Base-by-base conservation (phyloP, 1,140 invertebrate species). In the Ridgeia piscesae region DNA sequence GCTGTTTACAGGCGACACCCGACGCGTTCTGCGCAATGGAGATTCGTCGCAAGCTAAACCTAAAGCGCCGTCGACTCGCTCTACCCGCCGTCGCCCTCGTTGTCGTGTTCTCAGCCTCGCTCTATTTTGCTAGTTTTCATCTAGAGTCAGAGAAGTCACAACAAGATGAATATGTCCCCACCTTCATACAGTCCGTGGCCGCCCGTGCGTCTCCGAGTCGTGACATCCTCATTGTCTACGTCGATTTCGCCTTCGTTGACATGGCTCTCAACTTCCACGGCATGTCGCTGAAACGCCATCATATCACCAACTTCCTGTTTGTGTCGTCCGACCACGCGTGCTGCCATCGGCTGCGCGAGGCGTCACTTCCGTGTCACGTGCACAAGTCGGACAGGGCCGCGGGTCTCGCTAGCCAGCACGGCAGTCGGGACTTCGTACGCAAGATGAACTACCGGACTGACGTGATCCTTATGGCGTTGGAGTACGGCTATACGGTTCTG, bases 361-460 rank as follows among this genome's bases (percentile, higher is more conserved):
- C 34, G 27, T 11, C 8, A 27, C 89, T 93, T 89, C 92, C 89
- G 21, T 93, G 93, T 35, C 88, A 58, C 34, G 21, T 48, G 31
- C 92, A 93, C 89, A 91, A 58, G 58, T 77, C 34, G 34, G 92
- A 92, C 35, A 33, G 92, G 89, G 34, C 35, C 11, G 89, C 89
- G 1, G n/a, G n/a, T 21, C 58, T 48, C 21, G 92, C 93, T 31
- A 92, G 92, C 89, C 50, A 31, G 21, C 92, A 91, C 31, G 35
- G 90, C n/a, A 35, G n/a, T 9, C 92, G 31, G 31, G 91, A 34
- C 17, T 93, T 93, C 35, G 14, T 89, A 6, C 58, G 58, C 33
- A 93, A 93, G 77, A 92, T 93, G 91, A 93, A 93, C 91, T 92
- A 92, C 34, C 50, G 92, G 0, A 93, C 92, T 8, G 42, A 92